Conservation (phyloP, 2,113 vertebrate species). For the Tragelaphus scriptus region DNA sequence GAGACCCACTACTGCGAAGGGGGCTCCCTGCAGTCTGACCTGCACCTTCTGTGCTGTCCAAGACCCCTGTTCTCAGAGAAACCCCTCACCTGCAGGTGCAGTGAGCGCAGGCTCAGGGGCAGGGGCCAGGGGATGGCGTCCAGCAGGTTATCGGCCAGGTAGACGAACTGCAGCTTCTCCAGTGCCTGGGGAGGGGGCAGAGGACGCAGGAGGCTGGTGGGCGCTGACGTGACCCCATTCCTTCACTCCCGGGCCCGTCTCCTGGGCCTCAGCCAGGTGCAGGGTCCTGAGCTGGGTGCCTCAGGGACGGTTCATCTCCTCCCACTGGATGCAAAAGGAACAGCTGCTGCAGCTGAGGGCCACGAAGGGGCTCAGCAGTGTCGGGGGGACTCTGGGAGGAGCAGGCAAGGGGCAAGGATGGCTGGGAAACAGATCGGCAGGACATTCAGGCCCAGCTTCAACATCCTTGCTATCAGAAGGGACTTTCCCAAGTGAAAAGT, state of each 20-base stretch:
- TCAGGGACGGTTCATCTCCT: not conserved
- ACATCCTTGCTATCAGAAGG: not conserved
- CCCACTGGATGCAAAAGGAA: not conserved
- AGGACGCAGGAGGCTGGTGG: accelerated
- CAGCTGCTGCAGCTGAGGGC: not conserved
- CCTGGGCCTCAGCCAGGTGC: accelerated
- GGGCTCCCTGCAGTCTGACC: not conserved
- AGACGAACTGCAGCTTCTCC: conserved; percentile 84
- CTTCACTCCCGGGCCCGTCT: not conserved
- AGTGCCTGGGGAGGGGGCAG: conserved; percentile 76
- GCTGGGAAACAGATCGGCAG: not conserved
- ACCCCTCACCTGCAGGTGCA: conserved; percentile 86
- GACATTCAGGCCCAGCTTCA: not conserved
- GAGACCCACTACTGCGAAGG: not conserved
- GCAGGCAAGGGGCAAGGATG: not conserved
- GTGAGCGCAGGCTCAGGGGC: conserved; percentile 80
- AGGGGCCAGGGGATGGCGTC: conserved; percentile 81
- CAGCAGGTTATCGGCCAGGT: conserved; percentile 85
- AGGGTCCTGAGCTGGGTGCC: not conserved
- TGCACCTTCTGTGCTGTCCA: accelerated
- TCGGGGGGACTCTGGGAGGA: not conserved
- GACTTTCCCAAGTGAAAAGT: not conserved
- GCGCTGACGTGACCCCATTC: accelerated
- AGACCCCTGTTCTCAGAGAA: too few species aligned
- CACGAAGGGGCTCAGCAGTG: not conserved